Evolutionary conservation across 2,797 vertebrate genomes (phyloP), one percentile per base, ranked within the genome.

Genomic region (Coracias cyanogaster): DNA sequence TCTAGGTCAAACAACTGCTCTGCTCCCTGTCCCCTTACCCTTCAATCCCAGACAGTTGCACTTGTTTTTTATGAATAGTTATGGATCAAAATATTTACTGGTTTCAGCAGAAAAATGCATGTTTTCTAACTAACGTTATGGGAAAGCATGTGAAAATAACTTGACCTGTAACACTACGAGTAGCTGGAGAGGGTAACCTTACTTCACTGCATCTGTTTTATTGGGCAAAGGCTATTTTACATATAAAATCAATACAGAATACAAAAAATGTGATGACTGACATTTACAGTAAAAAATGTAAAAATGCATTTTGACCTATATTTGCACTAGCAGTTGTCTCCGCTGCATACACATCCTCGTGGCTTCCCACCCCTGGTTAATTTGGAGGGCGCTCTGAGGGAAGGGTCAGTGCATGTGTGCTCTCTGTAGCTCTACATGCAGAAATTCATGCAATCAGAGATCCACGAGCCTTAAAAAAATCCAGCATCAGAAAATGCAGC

Each of bases 241-340:
- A 94, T 96, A 97, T 54, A 96, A 96, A 97, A 96, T 93, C 91
- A 95, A 95, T 96, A 94, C 96, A 96, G 90, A 96, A 94, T 96
- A 96, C 95, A 95, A 97, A 96, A 96, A 93, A 93, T 39, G 96
- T 76, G 94, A 85, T 96, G 96, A 89, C 95, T 94, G 89, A 89
- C 94, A 94, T 94, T 93, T 95, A 96, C 94, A 97, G 94, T 96
- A 97, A 86, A 97, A 97, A 97, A 95, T 45, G 94, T 96, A 94
- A 76, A 95, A 89, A 57, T 82, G 93, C 86, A 26, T 91, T 92
- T 89, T 96, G 95, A 94, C 88, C 90, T 94, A 4, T 70, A 21
- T 72, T 84, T 89, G 91, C 82, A 76, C 62, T 12, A 46, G 85
- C 85, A 84, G 95, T 46, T 91, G 6, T 49, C 77, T 52, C 80